A percentile compares a stretch with the other conserved stretches of the same genome.
These are phyloP conservation scores for Desmodus rotundus DNA, from an alignment of 2,113 vertebrate genomes.

Conservation along the genomic window DNA sequence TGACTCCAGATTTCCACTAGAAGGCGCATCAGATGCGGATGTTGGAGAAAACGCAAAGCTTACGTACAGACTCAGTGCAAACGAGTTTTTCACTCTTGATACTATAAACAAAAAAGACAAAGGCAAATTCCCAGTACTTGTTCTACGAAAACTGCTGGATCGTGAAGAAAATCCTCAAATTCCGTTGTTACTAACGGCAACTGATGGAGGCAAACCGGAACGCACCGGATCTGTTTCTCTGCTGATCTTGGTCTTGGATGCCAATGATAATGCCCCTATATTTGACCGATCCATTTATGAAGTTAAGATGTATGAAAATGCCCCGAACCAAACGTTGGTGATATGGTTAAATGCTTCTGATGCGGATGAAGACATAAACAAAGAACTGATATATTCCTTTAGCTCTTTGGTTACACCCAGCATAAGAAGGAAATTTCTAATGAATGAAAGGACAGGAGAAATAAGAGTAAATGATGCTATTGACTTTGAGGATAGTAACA, in stretches of 20 bases:
- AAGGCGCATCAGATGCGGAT: conserved; percentile 80
- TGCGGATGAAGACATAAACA: conserved; percentile 75
- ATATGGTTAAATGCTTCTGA: conserved; percentile 77
- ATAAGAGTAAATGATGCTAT: conserved; percentile 67
- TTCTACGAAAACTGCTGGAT: conserved; percentile 73
- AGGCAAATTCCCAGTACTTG: conserved; percentile 69
- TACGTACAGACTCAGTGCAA: conserved; percentile 80
- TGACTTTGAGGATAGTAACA: conserved; percentile 72
- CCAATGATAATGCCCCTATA: conserved; percentile 73
- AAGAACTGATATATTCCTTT: conserved; percentile 76
- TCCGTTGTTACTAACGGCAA: conserved; percentile 73
- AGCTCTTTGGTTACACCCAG: conserved; percentile 55
- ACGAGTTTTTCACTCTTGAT: conserved; percentile 79
- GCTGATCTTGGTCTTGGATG: conserved; percentile 74
- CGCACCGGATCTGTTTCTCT: conserved; percentile 72
- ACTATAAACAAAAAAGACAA: conserved; percentile 72
- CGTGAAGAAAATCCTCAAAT: conserved; percentile 71
- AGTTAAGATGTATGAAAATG: conserved; percentile 73
- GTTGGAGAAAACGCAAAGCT: conserved; percentile 78
- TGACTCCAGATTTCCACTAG: conserved; percentile 79
- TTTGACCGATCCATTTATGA: conserved; percentile 67
- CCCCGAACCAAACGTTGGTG: conserved; percentile 64
- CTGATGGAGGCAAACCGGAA: conserved; percentile 79
- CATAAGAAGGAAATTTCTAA: conserved; percentile 73
- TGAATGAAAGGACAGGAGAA: conserved; percentile 72